phyloP scores from a whole-genome alignment of 2,113 vertebrate genomes.

The Bombycilla garrulus region DNA sequence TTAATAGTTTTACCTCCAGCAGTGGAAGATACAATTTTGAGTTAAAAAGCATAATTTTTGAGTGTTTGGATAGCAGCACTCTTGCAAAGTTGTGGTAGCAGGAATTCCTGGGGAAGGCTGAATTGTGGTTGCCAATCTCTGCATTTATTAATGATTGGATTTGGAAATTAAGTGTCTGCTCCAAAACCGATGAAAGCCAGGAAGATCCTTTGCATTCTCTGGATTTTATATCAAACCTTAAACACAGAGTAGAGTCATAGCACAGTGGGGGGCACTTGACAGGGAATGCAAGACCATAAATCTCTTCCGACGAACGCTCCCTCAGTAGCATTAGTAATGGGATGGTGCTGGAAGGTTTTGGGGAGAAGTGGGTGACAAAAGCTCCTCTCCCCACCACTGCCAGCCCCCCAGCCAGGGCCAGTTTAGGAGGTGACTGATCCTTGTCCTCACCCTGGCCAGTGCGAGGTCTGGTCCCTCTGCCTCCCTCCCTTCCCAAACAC shows the following conservation, averaged over 20 bases:
- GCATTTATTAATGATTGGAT: neutral
- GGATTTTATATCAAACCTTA: constrained; percentile 28
- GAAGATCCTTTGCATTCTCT: neutral
- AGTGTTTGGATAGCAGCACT: neutral
- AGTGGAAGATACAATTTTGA: constrained; percentile 22
- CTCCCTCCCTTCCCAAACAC: neutral
- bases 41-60: constrained; percentile 4
- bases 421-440: neutral
- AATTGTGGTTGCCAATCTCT: neutral
- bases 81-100: constrained; percentile 5
- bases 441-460: neutral
- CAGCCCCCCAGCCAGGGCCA: neutral
- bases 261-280: neutral
- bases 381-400: neutral
- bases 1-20: constrained; percentile 52
- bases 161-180: neutral
- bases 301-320: neutral
- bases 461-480: neutral
- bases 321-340: neutral
- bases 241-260: neutral
- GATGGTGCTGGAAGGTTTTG: neutral
- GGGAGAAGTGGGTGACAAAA: neutral
- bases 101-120: neutral
- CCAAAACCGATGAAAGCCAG: neutral
- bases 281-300: neutral